phyloP scores from a whole-genome alignment of 2,888 invertebrate genomes.

The Tachina fera region DNA sequence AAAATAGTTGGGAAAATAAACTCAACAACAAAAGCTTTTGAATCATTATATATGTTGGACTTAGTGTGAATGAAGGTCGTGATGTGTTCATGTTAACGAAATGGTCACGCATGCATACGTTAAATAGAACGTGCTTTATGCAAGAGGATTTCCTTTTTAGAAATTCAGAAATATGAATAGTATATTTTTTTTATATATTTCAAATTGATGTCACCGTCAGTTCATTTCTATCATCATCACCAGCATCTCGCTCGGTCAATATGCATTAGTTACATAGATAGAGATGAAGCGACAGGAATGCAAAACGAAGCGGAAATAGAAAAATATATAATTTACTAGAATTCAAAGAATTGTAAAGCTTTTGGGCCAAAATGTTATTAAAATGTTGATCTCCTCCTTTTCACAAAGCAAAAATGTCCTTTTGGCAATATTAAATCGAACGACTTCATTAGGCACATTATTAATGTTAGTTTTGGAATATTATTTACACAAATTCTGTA shows the following conservation, averaged over 20 bases:
- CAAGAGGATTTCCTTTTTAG: constrained; percentile 45
- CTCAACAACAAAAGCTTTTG: background rate
- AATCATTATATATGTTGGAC: constrained; percentile 43
- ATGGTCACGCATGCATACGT: constrained; percentile 69
- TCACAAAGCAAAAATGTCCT: constrained; percentile 28
- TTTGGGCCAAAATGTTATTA: constrained; percentile 45
- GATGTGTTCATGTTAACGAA: constrained; percentile 52
- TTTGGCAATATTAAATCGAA: constrained; percentile 24
- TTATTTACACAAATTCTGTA: background rate
- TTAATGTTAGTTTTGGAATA: background rate
- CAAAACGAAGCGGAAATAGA: constrained; percentile 17
- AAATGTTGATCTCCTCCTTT: constrained; percentile 27
- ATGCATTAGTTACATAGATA: constrained; percentile 35
- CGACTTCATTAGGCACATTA: constrained; percentile 52
- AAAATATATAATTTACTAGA: background rate
- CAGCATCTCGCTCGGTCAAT: background rate
- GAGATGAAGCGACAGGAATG: constrained; percentile 53
- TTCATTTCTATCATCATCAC: background rate
- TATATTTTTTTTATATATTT: constrained; percentile 34
- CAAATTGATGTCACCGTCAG: constrained; percentile 35
- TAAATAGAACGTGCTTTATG: constrained; percentile 60
- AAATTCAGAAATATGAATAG: constrained; percentile 61
- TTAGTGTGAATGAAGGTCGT: constrained; percentile 68
- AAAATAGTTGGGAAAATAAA: background rate
- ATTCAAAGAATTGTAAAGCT: constrained; percentile 26